Conservation (phyloP, 2,888 invertebrate species). For the Pterostichus niger region DNA sequence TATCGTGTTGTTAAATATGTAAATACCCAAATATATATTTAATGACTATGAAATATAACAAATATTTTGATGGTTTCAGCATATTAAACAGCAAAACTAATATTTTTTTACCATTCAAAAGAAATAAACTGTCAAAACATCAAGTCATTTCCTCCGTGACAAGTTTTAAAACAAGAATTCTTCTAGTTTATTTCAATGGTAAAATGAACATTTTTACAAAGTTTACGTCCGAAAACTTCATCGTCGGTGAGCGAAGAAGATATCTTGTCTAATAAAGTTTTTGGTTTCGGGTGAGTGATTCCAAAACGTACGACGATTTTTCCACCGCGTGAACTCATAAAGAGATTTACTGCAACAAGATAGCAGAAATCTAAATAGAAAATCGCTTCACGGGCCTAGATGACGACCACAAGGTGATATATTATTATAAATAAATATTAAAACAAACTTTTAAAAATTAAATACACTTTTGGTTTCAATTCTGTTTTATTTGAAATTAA, state of each 20-base stretch:
- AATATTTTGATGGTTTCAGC: too few relatives aligned
- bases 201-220: constrained; percentile 52
- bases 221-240: constrained; percentile 26
- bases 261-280: constrained; percentile 61
- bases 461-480: too few relatives aligned
- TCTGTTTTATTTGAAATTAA: too few relatives aligned
- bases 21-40: too few relatives aligned
- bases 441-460: too few relatives aligned
- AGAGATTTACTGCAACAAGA: constrained; percentile 7
- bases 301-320: constrained; percentile 51
- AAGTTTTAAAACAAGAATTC: constrained; percentile 32
- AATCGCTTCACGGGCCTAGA: neutral
- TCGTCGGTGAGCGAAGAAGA: constrained; percentile 18
- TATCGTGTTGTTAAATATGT: too few relatives aligned
- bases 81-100: too few relatives aligned
- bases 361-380: neutral
- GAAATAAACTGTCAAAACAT: constrained; percentile 27
- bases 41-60: too few relatives aligned
- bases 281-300: constrained; percentile 36
- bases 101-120: constrained; percentile 8
- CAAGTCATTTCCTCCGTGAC: constrained; percentile 18
- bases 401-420: neutral
- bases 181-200: constrained; percentile 54
- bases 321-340: constrained; percentile 21
- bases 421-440: neutral